Evolutionary conservation across 2,888 invertebrate genomes (phyloP).

Genomic region (Therioaphis trifolii): DNA sequence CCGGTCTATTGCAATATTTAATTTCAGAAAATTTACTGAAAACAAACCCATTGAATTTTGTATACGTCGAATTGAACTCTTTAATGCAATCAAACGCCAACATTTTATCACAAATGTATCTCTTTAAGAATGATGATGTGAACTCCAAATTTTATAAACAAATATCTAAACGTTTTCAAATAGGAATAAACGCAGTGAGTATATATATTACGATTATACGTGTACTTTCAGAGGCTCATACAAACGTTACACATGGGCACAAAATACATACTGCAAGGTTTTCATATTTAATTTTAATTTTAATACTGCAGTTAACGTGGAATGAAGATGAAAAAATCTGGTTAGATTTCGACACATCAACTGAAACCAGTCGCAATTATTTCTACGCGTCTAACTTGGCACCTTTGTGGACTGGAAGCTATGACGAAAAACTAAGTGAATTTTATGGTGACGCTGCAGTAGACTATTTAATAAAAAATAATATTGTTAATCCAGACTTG

Average conservation of each 20-base stretch:
- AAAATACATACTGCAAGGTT: too few species aligned
- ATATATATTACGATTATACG: background rate
- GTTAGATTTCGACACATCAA: constrained; percentile 80
- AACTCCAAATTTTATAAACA: constrained; percentile 72
- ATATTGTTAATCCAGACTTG: constrained; percentile 51
- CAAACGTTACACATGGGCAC: too few species aligned
- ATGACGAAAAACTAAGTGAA: constrained; percentile 67
- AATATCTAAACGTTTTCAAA: constrained; percentile 68
- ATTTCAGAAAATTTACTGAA: constrained; percentile 40
- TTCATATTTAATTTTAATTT: too few species aligned
- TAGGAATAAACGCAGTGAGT: constrained; percentile 45
- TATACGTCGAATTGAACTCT: constrained; percentile 77
- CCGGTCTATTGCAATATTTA: background rate
- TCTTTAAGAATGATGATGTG: constrained; percentile 70
- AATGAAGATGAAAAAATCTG: constrained; percentile 80
- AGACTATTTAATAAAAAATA: constrained; percentile 47
- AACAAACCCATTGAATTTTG: constrained; percentile 74
- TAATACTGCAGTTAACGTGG: constrained; percentile 77
- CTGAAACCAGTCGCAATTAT: constrained; percentile 71
- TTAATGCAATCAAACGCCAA: constrained; percentile 79
- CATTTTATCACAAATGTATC: constrained; percentile 70
- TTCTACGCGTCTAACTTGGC: constrained; percentile 80
- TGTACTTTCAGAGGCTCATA: too few species aligned
- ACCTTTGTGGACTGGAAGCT: constrained; percentile 79
- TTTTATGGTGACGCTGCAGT: constrained; percentile 49